Base-by-base conservation (phyloP, 1,140 invertebrate genomes). In the Achatina immaculata region DNA sequence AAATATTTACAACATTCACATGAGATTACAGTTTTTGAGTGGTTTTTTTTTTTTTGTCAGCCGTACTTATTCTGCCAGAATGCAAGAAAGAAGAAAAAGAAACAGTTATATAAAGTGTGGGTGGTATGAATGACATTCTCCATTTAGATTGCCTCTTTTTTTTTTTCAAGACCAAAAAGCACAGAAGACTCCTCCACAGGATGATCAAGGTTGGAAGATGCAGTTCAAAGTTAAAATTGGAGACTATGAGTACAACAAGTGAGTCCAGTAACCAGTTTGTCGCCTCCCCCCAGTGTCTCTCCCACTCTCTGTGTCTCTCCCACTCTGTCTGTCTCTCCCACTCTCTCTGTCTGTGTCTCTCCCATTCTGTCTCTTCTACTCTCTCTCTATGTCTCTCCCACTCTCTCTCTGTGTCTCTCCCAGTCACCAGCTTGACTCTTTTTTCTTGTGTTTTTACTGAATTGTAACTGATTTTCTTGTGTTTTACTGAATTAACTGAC, bases 161-260 rank as follows among this genome's bases (percentile, higher is more conserved):
- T 73, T 45, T 28, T 38, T 73, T 34, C 28, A 42, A 73, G 71
- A 73, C 28, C 28, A n/a, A 11, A 73, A 73, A 28, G 9, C 40
- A 51, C 28, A 4, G 28, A 73, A 73, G 24, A 73, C 7, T 73
- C 28, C 71, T 6, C 24, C 71, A 73, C 43, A 48, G 34, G 71
- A 73, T 43, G 71, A 73, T 43, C 31, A 7, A 51, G 43, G 71
- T 4, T 73, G 40, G 40, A 71, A 71, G 42, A 45, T 73, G 19
- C 1, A 62, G 16, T 31, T 62, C n/a, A 62, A 48, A 28, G 0
- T 73, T 48, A 73, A 73, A 73, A 73, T 73, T 51, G 71, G 71
- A 9, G 71, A 73, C 48, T 73, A 73, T 73, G 71, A 73, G 36
- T 73, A 73, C 43, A 73, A 73, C 42, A 69, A 43, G 71, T 73